Base-by-base conservation (phyloP, 2,888 invertebrate species). In the Leptinotarsa tumamoca region DNA sequence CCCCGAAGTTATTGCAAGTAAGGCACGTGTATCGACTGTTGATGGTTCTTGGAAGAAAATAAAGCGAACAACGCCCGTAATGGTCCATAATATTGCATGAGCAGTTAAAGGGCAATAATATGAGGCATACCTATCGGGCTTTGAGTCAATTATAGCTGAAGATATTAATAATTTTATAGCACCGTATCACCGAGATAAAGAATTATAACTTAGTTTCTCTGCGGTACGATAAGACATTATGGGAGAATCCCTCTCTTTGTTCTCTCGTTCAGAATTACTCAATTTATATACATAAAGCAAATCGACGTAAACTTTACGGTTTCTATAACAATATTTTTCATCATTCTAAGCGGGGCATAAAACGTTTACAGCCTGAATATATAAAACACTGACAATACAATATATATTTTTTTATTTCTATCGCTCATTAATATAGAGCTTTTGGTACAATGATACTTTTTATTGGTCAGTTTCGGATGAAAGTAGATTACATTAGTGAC, bases 121-220 rank as follows among this genome's bases (percentile, higher is more conserved):
- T 83, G 83, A 84, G 83, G 84, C 85, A 84, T 86, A 87, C 87
- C 86, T 87, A 87, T 87, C 86, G 85, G 83, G 83, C 83, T 81
- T 79, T 79, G 80, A 82, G 86, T 86, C 87, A 87, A 87, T 87
- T 85, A 85, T 85, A 84, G 83, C 83, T 81, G 81, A 82, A 85
- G 87, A 87, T 88, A 88, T 87, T 88, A 88, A 87, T 87, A 87
- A 87, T 87, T 88, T 88, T 87, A 88, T 85, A 81, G 84, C 86
- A 79, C 80, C 80, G 83, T 85, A 81, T 84, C 86, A 78, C 80
- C 80, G 83, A 87, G 87, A 87, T 88, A 88, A 87, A 87, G 87
- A 87, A 88, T 87, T 82, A 83, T 82, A 84, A 84, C 84, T 84
- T 80, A 82, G 82, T 83, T 83, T 81, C 80, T 77, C 80, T 81